Base-by-base conservation (phyloP, 2,113 vertebrate genomes). In the Leucosticte australis region DNA sequence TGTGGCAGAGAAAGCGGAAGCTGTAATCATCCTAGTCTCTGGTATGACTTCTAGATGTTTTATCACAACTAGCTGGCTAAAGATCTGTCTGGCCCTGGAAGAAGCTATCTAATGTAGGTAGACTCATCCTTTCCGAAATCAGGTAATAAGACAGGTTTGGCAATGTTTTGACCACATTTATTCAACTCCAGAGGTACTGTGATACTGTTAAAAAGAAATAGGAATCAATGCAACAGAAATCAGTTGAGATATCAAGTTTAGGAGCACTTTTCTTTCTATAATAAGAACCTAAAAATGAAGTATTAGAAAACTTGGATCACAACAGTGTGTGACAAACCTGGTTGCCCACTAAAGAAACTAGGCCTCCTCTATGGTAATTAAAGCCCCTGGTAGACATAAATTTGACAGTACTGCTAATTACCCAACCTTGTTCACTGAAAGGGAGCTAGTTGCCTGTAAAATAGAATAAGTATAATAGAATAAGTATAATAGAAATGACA, bases 371-470 rank as follows among this genome's bases (percentile, higher is more conserved):
- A 17, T 3, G 4, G 47, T 91, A 94, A 96, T 93, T 95, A 93
- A 86, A 86, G 39, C 11, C 31, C 41, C 52, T 52, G 39, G 52
- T 59, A 93, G 88, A 86, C 30, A 63, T 70, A 80, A 74, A 59
- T 77, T 93, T 97, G 95, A 83, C 83, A 92, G 68, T 71, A 93
- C 68, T 83, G 87, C 52, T 96, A 94, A 94, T 95, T 95, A 96
- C 11, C 60, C 47, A 80, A 26, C 50, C 15, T 80, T 93, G 28
- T 35, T 93, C 87, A 46, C 71, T 80, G 91, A 92, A 88, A 96
- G 53, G 52, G 86, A 90, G 68, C 64, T 92, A 70, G 89, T 87
- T 87, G 71, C 82, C 67, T 95, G 68, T 74, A 77, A 90, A 94
- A 87, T 20, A 92, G 56, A 74, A 5, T 44, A 91, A 82, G 23